Evolutionary conservation across 2,888 invertebrate genomes (phyloP).

Genomic region (Holacanthella duospinosa): DNA sequence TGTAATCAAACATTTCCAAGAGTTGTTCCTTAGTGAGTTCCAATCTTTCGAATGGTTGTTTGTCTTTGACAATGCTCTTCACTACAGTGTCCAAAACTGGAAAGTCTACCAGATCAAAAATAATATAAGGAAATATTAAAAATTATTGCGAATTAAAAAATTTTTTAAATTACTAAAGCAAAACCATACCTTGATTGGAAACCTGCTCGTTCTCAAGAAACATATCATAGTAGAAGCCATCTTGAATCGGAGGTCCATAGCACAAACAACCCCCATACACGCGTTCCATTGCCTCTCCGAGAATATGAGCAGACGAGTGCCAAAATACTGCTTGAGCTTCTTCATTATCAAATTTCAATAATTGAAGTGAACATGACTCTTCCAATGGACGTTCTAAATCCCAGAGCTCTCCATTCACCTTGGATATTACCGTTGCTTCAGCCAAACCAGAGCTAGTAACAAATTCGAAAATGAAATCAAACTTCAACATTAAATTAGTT

Average conservation of each 20-base stretch:
- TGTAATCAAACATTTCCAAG: conserved; percentile 86
- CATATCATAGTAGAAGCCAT: conserved; percentile 97
- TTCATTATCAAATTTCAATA: conserved; percentile 87
- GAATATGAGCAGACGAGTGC: conserved; percentile 96
- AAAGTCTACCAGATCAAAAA: conserved; percentile 59
- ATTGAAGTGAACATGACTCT: conserved; percentile 64
- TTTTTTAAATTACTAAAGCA: neutral
- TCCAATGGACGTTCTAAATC: conserved; percentile 93
- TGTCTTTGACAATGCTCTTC: conserved; percentile 87
- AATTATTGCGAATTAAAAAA: neutral
- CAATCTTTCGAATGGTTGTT: conserved; percentile 93
- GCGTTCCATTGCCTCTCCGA: conserved; percentile 95
- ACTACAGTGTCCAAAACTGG: conserved; percentile 68
- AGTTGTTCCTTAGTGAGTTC: conserved; percentile 89
- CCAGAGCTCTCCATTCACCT: conserved; percentile 88
- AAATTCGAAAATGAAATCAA: neutral
- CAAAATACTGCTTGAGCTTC: conserved; percentile 96
- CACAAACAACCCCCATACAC: conserved; percentile 92
- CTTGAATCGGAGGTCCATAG: conserved; percentile 98
- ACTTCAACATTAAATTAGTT: conserved; percentile 3
- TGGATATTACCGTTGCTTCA: conserved; percentile 82
- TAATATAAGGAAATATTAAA: conserved; percentile 42
- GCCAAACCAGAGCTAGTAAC: conserved; percentile 75
- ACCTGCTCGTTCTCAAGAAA: conserved; percentile 68
- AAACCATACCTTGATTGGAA: conserved; percentile 39